Percentiles rank a stretch among this genome's conserved stretches.
Evolutionary conservation across 2,797 vertebrate species (phyloP).

Genomic region (Remorina albescens): DNA sequence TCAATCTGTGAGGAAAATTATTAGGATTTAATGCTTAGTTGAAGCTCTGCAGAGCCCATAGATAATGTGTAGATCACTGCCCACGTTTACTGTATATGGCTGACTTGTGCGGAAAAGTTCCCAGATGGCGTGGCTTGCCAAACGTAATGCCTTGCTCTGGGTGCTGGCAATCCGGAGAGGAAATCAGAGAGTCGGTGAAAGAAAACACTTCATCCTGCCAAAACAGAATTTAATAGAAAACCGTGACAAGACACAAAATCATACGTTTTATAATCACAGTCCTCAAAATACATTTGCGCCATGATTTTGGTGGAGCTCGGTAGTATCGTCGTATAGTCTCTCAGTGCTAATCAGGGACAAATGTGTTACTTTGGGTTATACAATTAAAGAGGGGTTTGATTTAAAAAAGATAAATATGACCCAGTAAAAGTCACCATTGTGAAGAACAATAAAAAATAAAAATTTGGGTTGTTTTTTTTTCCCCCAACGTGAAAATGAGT

Average conservation of each 20-base stretch:
- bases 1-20: neutral
- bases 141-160: slow-evolving; percentile 48
- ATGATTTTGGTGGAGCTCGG: slow-evolving; percentile 8
- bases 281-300: slow-evolving; percentile 39
- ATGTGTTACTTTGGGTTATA: slow-evolving; percentile 7
- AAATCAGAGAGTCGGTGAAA: slow-evolving; percentile 64
- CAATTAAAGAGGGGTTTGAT: slow-evolving; percentile 17
- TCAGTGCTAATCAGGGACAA: slow-evolving; percentile 30
- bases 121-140: slow-evolving; percentile 58
- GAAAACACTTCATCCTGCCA: slow-evolving; percentile 68
- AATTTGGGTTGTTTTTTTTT: neutral
- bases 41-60: neutral
- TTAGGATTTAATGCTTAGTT: slow-evolving; percentile 10
- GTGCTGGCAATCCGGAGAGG: slow-evolving; percentile 55
- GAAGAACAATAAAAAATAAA: too few relatives aligned
- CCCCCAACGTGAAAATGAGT: neutral
- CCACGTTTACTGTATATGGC: slow-evolving; percentile 34
- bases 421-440: neutral
- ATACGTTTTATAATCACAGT: slow-evolving; percentile 52
- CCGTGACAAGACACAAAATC: slow-evolving; percentile 58
- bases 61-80: slow-evolving; percentile 18
- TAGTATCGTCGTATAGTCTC: slow-evolving; percentile 15
- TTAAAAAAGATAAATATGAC: neutral
- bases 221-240: slow-evolving; percentile 67
- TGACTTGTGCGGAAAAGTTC: slow-evolving; percentile 41